Evolutionary conservation across 2,797 vertebrate species (phyloP), one percentile per base, ranked within the genome.

Genomic region (Capromys pilorides): DNA sequence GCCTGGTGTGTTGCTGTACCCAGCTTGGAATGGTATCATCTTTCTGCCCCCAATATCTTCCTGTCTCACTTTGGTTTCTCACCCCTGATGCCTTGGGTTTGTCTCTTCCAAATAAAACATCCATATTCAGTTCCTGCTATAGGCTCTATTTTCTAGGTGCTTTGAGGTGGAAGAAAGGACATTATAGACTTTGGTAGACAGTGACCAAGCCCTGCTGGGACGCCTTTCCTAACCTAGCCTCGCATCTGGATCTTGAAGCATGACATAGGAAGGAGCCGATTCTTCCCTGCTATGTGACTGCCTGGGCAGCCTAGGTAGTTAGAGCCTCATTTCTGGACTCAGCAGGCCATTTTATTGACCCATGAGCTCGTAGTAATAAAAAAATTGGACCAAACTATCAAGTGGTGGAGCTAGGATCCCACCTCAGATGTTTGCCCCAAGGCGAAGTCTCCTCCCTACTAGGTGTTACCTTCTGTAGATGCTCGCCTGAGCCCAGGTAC

Each of bases 71-170:
- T 79, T 24, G 31, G 5, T 82, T 83, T 87, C 28, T 90, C 24
- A 67, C 12, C 39, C 71, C 54, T 33, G 45, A 8, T 83, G n/a
- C 64, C 61, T 73, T 61, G 62, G 59, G 24, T 86, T 88, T 88
- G 39, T 14, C 59, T 31, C 39, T 69, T 71, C 57, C 77, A 57
- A 95, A 96, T 96, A 96, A 95, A 96, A 77, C 79, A 45, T 61
- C 9, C 22, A 9, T 54, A 26, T 59, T 84, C 85, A 69, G 31
- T 88, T 78, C 33, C 36, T 84, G 19, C 61, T 88, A 33, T 39
- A 62, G 79, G 39, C 67, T 94, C 26, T 94, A 18, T 91, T 93
- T 92, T 90, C 77, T 51, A 91, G 71, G n/a, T 94, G 59, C 78
- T 1, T 12, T 94, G 21, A 2, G n/a, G 33, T 54, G 8, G 16